phyloP scores from a whole-genome alignment of 2,888 invertebrate genomes.

The Vannuccia rotundouncinata region DNA sequence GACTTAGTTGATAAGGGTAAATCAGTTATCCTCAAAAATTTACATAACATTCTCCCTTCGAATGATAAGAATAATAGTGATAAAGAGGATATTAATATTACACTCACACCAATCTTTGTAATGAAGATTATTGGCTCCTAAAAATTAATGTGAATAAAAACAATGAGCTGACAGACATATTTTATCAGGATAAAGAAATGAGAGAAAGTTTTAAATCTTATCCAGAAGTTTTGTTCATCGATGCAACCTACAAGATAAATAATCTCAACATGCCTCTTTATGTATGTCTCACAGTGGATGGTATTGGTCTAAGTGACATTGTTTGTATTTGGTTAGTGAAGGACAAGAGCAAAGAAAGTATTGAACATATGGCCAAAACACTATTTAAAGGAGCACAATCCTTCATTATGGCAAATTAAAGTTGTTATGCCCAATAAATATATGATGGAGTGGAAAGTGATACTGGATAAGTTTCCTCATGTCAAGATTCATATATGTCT shows the following conservation, averaged over 20 bases:
- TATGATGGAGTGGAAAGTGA: not conserved
- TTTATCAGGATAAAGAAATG: conserved; percentile 21
- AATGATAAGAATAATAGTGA: not conserved
- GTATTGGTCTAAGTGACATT: not conserved
- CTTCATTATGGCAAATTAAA: not conserved
- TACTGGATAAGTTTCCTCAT: not conserved
- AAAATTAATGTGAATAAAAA: not conserved
- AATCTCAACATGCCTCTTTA: not conserved
- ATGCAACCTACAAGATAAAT: conserved; percentile 3
- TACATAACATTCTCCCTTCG: not conserved
- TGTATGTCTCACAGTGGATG: not conserved
- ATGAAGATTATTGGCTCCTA: not conserved
- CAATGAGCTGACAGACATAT: conserved; percentile 15
- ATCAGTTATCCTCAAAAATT: not conserved
- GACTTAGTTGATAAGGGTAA: not conserved
- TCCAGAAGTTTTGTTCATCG: not conserved
- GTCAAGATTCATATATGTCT: not conserved
- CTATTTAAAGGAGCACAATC: not conserved
- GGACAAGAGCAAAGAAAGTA: not conserved
- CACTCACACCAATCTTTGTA: not conserved
- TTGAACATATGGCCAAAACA: not conserved
- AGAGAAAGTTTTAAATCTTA: conserved; percentile 1
- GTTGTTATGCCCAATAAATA: not conserved
- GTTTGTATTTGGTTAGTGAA: conserved; percentile 13
- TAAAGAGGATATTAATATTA: not conserved